Base-by-base conservation (phyloP, 2,797 vertebrate genomes). In the Gallinago nigripennis region DNA sequence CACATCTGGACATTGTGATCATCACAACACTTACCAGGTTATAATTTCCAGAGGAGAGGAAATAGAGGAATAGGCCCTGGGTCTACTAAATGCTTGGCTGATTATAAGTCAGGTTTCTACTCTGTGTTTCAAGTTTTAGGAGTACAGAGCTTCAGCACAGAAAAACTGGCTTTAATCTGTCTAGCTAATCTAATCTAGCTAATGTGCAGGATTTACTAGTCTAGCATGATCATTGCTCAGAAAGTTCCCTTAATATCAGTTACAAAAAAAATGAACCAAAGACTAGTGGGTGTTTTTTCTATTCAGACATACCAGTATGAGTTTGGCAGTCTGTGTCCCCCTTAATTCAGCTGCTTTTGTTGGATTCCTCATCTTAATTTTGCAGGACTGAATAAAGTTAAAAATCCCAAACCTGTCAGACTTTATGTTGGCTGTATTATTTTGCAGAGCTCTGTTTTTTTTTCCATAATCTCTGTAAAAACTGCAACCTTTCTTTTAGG, bases 401-500 rank as follows among this genome's bases (percentile, higher is more conserved):
- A 76, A 94, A 87, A 14, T 8, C 0, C 0, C 21, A 84, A 75
- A 41, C 13, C 4, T 1, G 1, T 65, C 9, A 16, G 35, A 20
- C 20, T 12, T 71, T 19, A 33, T 0, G 0, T 20, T 64, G 27
- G 2, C 25, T 88, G 11, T 90, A 15, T 86, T 83, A 51, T 64
- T 92, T 90, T 54, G 50, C 19, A 43, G 64, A 71, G 18, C n/a
- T 82, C 7, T 65, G 1, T 11, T 39, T 1, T 56, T 73, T 68
- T 95, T 61, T 54, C 86, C n/a, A 16, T 81, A 41, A 43, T 80
- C 19, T 91, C 66, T 72, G 5, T 75, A 85, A 82, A 73, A 82
- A 76, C 46, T 37, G 56, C 35, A 16, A 53, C 73, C 30, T 96
- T 79, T 84, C 71, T 97, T 97, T 64, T 92, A 99, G 99, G 99